These are phyloP conservation scores for Anisognathus igniventris DNA, from an alignment of 2,797 vertebrate species.

Conservation along the genomic window DNA sequence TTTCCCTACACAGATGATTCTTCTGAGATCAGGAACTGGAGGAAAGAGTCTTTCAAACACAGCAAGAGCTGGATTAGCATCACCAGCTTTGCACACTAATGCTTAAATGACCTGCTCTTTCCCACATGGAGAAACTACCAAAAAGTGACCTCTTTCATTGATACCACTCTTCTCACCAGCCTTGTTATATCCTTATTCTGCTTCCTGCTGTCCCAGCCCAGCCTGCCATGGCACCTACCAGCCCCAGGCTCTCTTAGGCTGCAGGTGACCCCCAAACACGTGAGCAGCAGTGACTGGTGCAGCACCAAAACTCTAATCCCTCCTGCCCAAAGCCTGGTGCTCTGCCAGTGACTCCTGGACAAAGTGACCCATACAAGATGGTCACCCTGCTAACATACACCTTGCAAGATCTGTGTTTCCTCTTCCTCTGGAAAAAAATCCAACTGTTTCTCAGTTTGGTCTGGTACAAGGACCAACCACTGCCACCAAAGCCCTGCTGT, in stretches of 20 bases:
- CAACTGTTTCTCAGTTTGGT: neutral
- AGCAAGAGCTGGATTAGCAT: neutral
- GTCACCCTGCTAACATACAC: neutral
- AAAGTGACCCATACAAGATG: neutral
- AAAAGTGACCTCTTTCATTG: neutral
- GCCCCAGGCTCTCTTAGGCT: neutral
- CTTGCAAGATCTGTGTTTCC: neutral
- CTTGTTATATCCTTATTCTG: neutral
- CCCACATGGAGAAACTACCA: neutral
- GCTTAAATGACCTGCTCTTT: neutral
- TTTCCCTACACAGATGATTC: neutral
- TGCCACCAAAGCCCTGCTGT: constrained; percentile 13
- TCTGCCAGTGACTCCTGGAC: neutral
- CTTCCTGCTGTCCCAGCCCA: neutral
- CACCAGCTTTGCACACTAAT: neutral
- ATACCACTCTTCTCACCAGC: neutral
- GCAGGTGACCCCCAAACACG: rapidly evolving
- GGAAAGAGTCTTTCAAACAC: neutral
- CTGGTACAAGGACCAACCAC: neutral
- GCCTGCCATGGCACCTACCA: neutral
- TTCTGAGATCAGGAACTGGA: neutral
- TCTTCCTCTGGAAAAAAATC: neutral
- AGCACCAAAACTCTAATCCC: rapidly evolving
- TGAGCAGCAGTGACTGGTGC: neutral
- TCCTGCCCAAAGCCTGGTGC: neutral